A percentile compares a stretch with the other conserved stretches of the same genome.
These are phyloP conservation scores for Epirrhoe tristata DNA, from an alignment of 2,888 invertebrate genomes.

Conservation along the genomic window DNA sequence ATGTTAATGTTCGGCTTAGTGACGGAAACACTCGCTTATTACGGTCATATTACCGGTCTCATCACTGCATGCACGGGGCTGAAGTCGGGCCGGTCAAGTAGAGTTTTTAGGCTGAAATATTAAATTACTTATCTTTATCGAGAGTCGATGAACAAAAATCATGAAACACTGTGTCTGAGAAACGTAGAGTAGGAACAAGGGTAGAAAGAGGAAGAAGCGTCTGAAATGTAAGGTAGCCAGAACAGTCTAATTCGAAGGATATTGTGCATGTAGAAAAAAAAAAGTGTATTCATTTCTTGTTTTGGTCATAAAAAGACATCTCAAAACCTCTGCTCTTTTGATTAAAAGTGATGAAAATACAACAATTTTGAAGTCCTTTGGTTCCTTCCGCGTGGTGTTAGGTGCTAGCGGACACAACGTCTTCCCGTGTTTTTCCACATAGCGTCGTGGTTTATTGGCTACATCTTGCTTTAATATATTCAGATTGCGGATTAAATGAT, in stretches of 20 bases:
- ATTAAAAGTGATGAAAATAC: too few relatives aligned
- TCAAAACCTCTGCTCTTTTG: too few relatives aligned
- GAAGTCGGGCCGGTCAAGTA: background rate
- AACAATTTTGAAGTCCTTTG: slow-evolving; percentile 20
- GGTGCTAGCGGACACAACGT: slow-evolving; percentile 23
- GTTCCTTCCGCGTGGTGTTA: background rate
- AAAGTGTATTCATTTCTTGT: too few relatives aligned
- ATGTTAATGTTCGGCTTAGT: slow-evolving; percentile 58
- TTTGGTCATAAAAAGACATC: too few relatives aligned
- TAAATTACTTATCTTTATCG: too few relatives aligned
- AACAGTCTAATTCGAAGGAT: too few relatives aligned
- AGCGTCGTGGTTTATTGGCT: slow-evolving; percentile 70
- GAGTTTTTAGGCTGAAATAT: background rate
- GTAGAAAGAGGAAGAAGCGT: too few relatives aligned
- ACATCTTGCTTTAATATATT: slow-evolving; percentile 72
- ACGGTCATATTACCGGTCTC: slow-evolving; percentile 60
- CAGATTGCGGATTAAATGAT: slow-evolving; percentile 78
- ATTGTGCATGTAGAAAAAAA: too few relatives aligned
- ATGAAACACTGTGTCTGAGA: too few relatives aligned
- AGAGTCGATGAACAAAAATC: too few relatives aligned
- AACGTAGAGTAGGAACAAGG: too few relatives aligned
- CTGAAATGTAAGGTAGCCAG: too few relatives aligned
- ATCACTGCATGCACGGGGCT: slow-evolving; percentile 23
- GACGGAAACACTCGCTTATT: slow-evolving; percentile 69
- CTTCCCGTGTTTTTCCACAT: slow-evolving; percentile 54